Conservation (phyloP, 2,113 vertebrate genomes). For the Colaptes auratus region DNA sequence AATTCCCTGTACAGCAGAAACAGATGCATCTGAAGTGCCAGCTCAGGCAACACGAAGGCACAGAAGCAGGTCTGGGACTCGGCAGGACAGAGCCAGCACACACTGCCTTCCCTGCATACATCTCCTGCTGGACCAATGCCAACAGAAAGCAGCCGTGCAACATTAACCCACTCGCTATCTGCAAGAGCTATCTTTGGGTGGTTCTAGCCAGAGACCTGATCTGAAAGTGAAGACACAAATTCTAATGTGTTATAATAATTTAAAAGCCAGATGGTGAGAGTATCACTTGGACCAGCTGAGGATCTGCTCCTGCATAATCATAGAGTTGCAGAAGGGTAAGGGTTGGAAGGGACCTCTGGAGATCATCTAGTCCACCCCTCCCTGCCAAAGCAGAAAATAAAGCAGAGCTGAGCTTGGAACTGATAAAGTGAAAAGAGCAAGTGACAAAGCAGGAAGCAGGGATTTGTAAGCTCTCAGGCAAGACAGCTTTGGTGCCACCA, state of each 20-base stretch:
- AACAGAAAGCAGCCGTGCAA: not conserved
- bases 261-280: not conserved
- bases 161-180: not conserved
- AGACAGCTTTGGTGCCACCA: not conserved
- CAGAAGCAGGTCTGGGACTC: not conserved
- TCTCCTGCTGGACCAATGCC: not conserved
- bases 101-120: not conserved
- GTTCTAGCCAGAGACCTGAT: not conserved
- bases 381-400: not conserved
- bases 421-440: not conserved
- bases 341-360: too few species aligned
- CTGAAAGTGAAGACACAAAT: not conserved
- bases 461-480: not conserved
- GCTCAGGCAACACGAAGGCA: not conserved
- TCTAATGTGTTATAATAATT: not conserved
- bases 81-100: not conserved
- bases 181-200: not conserved
- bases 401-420: not conserved
- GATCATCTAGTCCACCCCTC: too few species aligned
- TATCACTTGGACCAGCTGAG: not conserved
- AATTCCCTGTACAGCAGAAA: not conserved
- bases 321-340: too few species aligned
- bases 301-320: not conserved
- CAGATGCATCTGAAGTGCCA: slow-evolving; percentile 16
- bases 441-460: not conserved